phyloP scores from a whole-genome alignment of 2,888 invertebrate genomes.

The Dione juno region DNA sequence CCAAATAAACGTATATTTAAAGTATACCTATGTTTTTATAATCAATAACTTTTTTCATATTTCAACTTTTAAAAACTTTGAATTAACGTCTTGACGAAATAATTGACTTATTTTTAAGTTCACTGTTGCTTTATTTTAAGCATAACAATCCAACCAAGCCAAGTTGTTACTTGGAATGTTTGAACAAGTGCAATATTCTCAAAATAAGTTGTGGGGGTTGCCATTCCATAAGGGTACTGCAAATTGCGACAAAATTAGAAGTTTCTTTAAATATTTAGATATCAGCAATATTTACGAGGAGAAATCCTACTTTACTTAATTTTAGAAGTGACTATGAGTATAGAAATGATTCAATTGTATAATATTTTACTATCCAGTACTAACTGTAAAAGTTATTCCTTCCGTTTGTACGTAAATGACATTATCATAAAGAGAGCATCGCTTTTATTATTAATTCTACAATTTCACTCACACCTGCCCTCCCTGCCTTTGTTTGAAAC shows the following conservation, averaged over 20 bases:
- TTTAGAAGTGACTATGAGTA: not conserved
- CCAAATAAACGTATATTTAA: not conserved
- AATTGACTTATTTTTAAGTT: not conserved
- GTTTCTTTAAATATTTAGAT: constrained; percentile 1
- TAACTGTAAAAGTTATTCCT: too few relatives aligned
- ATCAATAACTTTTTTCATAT: not conserved
- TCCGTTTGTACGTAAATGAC: too few relatives aligned
- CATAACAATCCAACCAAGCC: not conserved
- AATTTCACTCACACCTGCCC: too few relatives aligned
- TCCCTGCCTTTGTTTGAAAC: too few relatives aligned
- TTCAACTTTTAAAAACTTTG: not conserved
- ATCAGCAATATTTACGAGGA: not conserved
- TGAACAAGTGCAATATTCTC: constrained; percentile 31
- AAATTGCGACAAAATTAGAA: constrained; percentile 41
- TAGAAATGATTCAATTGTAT: not conserved
- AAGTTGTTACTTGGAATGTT: constrained; percentile 32
- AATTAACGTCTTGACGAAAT: not conserved
- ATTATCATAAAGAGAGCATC: too few relatives aligned
- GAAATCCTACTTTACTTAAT: not conserved
- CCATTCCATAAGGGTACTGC: constrained; percentile 32
- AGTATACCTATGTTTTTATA: not conserved
- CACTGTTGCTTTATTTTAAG: not conserved
- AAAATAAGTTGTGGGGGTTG: constrained; percentile 39
- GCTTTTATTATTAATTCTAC: too few relatives aligned
- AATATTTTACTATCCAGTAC: too few relatives aligned